Conservation (phyloP, 2,888 invertebrate species). For the Antheraea yamamai region DNA sequence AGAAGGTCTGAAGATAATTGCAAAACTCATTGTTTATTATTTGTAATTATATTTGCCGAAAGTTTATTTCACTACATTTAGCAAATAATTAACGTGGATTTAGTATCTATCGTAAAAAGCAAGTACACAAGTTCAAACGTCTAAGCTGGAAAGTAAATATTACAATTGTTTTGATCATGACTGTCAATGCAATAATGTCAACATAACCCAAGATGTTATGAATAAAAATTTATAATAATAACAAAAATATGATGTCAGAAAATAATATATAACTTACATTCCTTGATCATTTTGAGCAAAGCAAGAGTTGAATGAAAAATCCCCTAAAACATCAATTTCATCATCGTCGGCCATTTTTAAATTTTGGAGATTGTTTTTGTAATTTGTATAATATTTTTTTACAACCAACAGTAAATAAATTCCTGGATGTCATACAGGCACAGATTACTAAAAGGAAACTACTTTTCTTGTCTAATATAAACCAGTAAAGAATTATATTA, state of each 20-base stretch:
- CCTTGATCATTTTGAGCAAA: constrained; percentile 82
- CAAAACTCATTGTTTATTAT: not conserved
- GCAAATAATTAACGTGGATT: not conserved
- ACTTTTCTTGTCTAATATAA: not conserved
- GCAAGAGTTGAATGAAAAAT: constrained; percentile 86
- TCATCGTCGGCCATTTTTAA: constrained; percentile 86
- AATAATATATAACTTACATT: constrained; percentile 72
- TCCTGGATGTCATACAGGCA: not conserved
- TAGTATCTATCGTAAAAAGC: not conserved
- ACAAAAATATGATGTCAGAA: not conserved
- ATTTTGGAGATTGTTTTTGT: constrained; percentile 30
- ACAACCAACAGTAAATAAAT: too few species aligned
- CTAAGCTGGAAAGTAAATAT: too few species aligned
- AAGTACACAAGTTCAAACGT: not conserved
- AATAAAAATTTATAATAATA: not conserved
- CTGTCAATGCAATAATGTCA: constrained; percentile 42
- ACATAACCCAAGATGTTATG: constrained; percentile 31
- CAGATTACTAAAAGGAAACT: too few species aligned
- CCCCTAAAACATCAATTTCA: constrained; percentile 88
- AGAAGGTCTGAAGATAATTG: constrained; percentile 57
- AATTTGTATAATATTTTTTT: not conserved
- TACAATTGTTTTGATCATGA: constrained; percentile 27
- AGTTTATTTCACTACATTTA: not conserved
- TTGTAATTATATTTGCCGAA: not conserved
- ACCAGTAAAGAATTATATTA: not conserved